Conservation (phyloP, 1,140 invertebrate species). For the Zophobas atratus region DNA sequence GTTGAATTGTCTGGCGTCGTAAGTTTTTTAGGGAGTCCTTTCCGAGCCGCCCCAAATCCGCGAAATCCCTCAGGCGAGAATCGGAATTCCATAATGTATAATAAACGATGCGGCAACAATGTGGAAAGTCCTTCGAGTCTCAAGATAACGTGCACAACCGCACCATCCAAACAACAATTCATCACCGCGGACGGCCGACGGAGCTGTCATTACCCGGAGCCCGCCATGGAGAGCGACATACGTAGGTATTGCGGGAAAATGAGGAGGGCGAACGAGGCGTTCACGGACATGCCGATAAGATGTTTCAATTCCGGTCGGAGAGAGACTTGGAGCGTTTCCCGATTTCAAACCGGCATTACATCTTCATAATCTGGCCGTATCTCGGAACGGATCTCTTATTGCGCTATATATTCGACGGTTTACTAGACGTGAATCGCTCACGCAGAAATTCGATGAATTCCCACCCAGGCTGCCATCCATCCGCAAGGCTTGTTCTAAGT, state of each 20-base stretch:
- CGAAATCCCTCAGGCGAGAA: conserved; percentile 40
- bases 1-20: conserved; percentile 30
- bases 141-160: conserved; percentile 25
- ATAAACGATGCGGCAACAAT: conserved; percentile 46
- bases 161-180: conserved; percentile 37
- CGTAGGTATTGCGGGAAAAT: conserved; percentile 30
- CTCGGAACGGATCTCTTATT: conserved; percentile 19
- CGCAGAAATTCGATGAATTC: conserved; percentile 32
- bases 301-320: conserved; percentile 36
- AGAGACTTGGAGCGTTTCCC: not conserved
- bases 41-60: conserved; percentile 34
- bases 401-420: not conserved
- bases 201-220: conserved; percentile 30
- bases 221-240: conserved; percentile 2
- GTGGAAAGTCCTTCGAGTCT: conserved; percentile 42
- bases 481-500: too few species aligned
- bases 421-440: conserved; percentile 8
- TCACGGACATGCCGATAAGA: conserved; percentile 34
- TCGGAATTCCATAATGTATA: conserved; percentile 48
- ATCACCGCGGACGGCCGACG: conserved; percentile 32
- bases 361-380: conserved; percentile 23
- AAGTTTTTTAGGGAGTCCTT: conserved; percentile 40
- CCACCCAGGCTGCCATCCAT: not conserved
- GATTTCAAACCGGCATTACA: conserved; percentile 28
- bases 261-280: conserved; percentile 20